Conservation (phyloP, 2,113 vertebrate genomes). For the Copsychus sechellarum region DNA sequence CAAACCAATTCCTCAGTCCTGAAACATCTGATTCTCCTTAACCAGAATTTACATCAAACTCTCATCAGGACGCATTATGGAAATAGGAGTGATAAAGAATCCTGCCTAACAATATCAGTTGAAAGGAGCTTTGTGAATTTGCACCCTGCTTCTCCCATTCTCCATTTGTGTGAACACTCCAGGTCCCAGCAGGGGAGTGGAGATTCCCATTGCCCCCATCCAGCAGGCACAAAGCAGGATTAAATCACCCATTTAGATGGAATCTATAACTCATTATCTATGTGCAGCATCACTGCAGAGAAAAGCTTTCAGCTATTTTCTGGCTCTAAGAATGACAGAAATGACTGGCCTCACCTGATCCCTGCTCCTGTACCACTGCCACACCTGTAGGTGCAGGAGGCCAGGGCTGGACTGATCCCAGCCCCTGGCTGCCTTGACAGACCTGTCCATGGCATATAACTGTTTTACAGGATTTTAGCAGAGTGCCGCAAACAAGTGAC, state of each 20-base stretch:
- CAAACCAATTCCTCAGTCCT: neutral
- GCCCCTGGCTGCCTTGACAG: neutral
- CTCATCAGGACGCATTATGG: neutral
- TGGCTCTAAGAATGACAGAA: neutral
- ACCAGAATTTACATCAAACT: neutral
- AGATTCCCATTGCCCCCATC: neutral
- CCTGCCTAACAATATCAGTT: neutral
- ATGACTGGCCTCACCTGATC: neutral
- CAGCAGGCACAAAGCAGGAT: neutral
- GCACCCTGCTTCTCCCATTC: neutral
- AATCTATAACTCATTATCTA: neutral
- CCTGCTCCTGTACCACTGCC: neutral
- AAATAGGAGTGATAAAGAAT: neutral
- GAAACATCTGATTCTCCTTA: neutral
- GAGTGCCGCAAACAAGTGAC: neutral
- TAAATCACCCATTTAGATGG: neutral
- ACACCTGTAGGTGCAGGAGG: neutral
- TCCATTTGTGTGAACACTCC: neutral
- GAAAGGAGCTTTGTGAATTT: neutral
- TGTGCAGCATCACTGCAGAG: neutral
- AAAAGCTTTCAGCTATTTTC: neutral
- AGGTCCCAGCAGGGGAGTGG: neutral
- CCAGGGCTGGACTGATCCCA: neutral
- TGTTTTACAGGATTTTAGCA: rapidly evolving
- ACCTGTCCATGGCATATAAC: neutral